Evolutionary conservation across 2,888 invertebrate species (phyloP).

Genomic region (Choreutis nemorana): DNA sequence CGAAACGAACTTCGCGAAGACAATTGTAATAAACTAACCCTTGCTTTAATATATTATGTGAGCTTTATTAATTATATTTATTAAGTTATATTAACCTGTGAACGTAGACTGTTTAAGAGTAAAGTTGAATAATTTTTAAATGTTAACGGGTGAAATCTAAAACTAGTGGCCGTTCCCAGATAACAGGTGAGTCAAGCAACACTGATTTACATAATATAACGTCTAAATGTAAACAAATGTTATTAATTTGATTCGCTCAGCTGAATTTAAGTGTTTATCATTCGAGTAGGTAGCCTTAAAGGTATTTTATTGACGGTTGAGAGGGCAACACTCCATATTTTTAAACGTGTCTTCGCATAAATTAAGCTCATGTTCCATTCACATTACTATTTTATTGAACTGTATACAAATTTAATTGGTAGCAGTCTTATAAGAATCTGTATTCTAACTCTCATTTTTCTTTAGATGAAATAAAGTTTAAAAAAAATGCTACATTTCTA

Average conservation of each 20-base stretch:
- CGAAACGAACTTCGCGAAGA: conserved; percentile 39
- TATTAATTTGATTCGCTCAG: background rate
- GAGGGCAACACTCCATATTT: too few species aligned
- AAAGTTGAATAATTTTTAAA: conserved; percentile 18
- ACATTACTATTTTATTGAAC: too few species aligned
- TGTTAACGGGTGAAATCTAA: conserved; percentile 26
- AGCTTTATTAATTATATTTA: conserved; percentile 35
- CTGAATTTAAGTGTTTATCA: background rate
- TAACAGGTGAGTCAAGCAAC: conserved; percentile 34
- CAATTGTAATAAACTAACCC: conserved; percentile 28
- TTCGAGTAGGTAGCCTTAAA: too few species aligned
- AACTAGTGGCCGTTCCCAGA: conserved; percentile 19
- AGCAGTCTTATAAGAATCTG: too few species aligned
- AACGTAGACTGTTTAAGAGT: conserved; percentile 31
- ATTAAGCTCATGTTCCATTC: too few species aligned
- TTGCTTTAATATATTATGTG: conserved; percentile 35
- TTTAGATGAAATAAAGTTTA: too few species aligned
- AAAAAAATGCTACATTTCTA: too few species aligned
- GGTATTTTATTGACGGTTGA: too few species aligned
- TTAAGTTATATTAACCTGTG: too few species aligned
- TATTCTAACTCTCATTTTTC: too few species aligned
- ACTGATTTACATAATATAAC: conserved; percentile 6
- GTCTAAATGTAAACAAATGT: too few species aligned
- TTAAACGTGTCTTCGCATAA: conserved; percentile 1
- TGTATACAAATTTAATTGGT: too few species aligned